Evolutionary conservation across 2,888 invertebrate species (phyloP), one percentile per base, ranked within the genome.

Genomic region (Mylabris sibirica): DNA sequence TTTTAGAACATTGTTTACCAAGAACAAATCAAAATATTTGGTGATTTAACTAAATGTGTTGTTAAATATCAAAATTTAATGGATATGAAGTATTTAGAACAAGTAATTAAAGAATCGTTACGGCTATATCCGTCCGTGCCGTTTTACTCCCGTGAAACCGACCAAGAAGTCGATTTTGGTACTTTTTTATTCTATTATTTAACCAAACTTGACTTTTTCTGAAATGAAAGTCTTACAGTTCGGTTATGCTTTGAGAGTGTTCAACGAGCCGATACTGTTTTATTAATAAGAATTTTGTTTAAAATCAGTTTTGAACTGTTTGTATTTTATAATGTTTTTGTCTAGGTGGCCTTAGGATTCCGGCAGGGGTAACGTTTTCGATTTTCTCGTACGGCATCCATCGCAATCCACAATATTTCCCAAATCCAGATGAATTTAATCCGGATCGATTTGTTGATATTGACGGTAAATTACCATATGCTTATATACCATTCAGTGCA

Each of bases 341-440:
- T 38, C 38, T 14, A 38, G 38, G 12, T 38, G 38, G 14, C 11
- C 38, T 38, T 38, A 14, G 14, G 12, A 38, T 38, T 12, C 38
- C 38, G 38, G 38, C 11, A 14, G 38, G 38, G 1, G 38, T 38
- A 12, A 38, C 38, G 11, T 38, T 38, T 38, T 38, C 38, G 3
- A 38, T 38, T 12, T 53, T 53, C 12, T 2, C 53, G 3, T 53
- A 53, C 12, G 80, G 79, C 0, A 60, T 86, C 14, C 86, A 86
- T 63, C 76, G 77, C 38, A 83, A 85, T 73, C 76, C 78, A 1
- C 65, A 80, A 24, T 81, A 81, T 76, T 85, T 78, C 71, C 82
- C 83, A 1, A 79, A 85, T 59, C 85, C 85, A 0, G 75, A 82
- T 14, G 76, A 76, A 65, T 86, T 85, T 72, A 79, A 84, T 71